Conservation (phyloP, 2,888 invertebrate genomes). For the Ptilodon capucinus region DNA sequence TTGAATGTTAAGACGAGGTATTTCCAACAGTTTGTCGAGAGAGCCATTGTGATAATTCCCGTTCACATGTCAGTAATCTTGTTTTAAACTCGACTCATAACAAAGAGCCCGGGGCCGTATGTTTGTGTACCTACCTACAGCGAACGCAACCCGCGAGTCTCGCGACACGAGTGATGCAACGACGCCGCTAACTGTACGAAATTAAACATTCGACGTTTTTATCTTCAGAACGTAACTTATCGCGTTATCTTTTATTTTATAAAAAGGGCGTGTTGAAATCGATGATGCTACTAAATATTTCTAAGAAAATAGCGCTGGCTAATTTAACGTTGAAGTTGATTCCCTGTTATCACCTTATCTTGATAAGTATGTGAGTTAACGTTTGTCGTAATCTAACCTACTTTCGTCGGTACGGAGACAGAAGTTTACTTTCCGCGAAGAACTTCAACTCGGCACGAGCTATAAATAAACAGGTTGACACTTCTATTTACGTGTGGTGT, state of each 20-base stretch:
- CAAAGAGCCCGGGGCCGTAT: constrained; percentile 71
- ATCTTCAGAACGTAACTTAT: constrained; percentile 42
- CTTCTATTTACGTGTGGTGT: constrained; percentile 40
- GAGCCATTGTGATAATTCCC: constrained; percentile 62
- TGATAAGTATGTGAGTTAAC: constrained; percentile 49
- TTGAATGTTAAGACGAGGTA: constrained; percentile 77
- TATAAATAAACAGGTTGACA: constrained; percentile 63
- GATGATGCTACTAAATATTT: constrained; percentile 29
- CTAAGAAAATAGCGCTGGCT: constrained; percentile 45
- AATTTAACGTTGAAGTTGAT: constrained; percentile 38
- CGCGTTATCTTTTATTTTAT: constrained; percentile 40
- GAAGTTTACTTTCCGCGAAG: constrained; percentile 44
- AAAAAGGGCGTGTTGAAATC: constrained; percentile 31
- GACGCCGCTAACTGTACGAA: constrained; percentile 50
- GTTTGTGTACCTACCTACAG: constrained; percentile 67
- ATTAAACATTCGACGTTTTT: constrained; percentile 69
- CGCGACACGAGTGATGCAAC: constrained; percentile 62
- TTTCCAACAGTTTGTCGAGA: constrained; percentile 78
- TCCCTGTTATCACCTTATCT: constrained; percentile 64
- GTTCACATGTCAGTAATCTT: constrained; percentile 73
- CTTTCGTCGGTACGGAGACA: constrained; percentile 46
- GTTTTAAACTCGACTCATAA: constrained; percentile 66
- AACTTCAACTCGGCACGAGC: constrained; percentile 35
- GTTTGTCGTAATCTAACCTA: constrained; percentile 65
- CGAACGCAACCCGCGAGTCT: constrained; percentile 37